Base-by-base conservation (phyloP, 2,888 invertebrate species). In the Troides helena region DNA sequence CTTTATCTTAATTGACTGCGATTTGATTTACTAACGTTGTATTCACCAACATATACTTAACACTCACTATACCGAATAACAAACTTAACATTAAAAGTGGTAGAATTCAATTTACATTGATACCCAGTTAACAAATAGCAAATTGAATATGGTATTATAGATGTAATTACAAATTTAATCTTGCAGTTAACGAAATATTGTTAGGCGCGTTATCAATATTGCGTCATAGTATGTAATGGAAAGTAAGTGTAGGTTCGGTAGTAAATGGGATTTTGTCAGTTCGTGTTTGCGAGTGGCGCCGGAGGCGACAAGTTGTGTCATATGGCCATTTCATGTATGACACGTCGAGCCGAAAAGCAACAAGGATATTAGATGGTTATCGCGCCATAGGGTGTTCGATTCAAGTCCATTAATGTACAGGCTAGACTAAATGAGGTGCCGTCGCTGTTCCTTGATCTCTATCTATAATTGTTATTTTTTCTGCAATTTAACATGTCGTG, bases 1-100 rank as follows among this genome's bases (percentile, higher is more conserved):
- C 88, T 89, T 90, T 91, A 91, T 91, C 92, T 92, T 92, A 92
- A 92, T 92, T 92, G 91, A 90, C 89, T 88, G 82, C 85, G 83
- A 85, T 90, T 91, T 91, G 90, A 92, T 91, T 91, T 90, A 90
- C 85, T 89, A 81, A 83, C 81, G 79, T 84, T 81, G 70, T 71
- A 68, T 66, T 46, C 61, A 81, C 80, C 75, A 76, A 76, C 77
- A 76, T 85, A 76, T 82, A 85, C 14, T 59, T 39, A 74, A 80
- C 81, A 57, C 60, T 30, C n/a, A 21, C 21, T 67, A 70, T 71
- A 50, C 43, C 43, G 39, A 65, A 56, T 70, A 39, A 57, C n/a
- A 72, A 50, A 23, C 67, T 72, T 73, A 73, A 73, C 5, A 67
- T 70, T 30, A 72, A 73, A n/a, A 67, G 65, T 23, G 68, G 72